phyloP scores from a whole-genome alignment of 1,140 invertebrate genomes.

The Vanessa tameamea region DNA sequence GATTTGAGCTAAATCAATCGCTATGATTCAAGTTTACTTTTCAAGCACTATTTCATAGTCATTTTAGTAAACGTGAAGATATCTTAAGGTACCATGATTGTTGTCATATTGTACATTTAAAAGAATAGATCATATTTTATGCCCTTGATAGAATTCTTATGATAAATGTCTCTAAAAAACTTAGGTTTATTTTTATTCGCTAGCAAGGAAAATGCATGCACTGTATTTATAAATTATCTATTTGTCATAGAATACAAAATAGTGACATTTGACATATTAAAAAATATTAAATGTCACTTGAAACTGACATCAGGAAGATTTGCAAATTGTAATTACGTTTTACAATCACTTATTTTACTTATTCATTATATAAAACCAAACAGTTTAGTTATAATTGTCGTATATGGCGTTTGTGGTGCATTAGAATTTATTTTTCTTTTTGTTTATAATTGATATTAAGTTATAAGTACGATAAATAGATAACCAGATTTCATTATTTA shows the following conservation, averaged over 20 bases:
- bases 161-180: neutral
- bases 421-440: neutral
- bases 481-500: conserved; percentile 12
- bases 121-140: too few species aligned
- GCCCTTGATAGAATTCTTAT: too few species aligned
- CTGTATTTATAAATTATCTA: neutral
- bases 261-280: neutral
- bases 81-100: too few species aligned
- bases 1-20: too few species aligned
- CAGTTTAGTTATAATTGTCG: neutral
- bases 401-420: neutral
- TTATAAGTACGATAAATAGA: neutral
- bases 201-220: too few species aligned
- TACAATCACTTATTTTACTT: neutral
- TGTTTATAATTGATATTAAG: neutral
- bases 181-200: too few species aligned
- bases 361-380: neutral
- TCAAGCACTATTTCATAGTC: too few species aligned
- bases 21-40: too few species aligned
- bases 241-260: neutral
- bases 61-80: too few species aligned
- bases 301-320: neutral
- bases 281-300: neutral
- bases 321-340: conserved; percentile 4
- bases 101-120: too few species aligned